Percentiles rank a stretch among this genome's conserved stretches.
Evolutionary conservation across 1,140 invertebrate genomes (phyloP).

Genomic region (Coelopa frigida): DNA sequence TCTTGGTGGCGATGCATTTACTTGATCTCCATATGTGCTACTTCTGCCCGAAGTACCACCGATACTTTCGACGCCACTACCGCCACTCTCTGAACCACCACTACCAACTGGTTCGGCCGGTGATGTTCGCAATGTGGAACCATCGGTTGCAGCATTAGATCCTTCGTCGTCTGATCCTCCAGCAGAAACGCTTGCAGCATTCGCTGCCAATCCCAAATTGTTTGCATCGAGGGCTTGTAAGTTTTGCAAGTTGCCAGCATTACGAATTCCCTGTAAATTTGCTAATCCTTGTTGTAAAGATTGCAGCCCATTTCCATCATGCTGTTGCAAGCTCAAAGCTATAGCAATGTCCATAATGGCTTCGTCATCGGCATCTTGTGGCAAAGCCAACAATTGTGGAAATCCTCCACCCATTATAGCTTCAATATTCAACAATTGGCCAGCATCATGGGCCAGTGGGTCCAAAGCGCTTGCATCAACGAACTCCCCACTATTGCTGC

Average conservation of each 20-base stretch:
- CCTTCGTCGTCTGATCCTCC: constrained; percentile 84
- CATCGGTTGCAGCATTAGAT: constrained; percentile 88
- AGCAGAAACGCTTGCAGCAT: constrained; percentile 65
- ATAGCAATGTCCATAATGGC: constrained; percentile 95
- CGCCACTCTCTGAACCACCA: constrained; percentile 76
- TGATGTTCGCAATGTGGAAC: constrained; percentile 82
- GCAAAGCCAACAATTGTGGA: constrained; percentile 74
- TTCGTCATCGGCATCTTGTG: constrained; percentile 88
- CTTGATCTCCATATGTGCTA: constrained; percentile 69
- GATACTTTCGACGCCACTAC: constrained; percentile 83
- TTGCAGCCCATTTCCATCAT: constrained; percentile 44
- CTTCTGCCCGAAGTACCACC: constrained; percentile 85
- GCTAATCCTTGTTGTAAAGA: constrained; percentile 38
- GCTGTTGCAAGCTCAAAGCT: constrained; percentile 83
- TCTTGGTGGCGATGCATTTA: constrained; percentile 35
- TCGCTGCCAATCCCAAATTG: constrained; percentile 9
- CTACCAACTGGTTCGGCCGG: constrained; percentile 68
- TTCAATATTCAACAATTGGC: constrained; percentile 52
- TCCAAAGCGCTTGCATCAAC: constrained; percentile 29
- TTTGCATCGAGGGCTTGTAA: constrained; percentile 25
- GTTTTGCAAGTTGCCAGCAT: constrained; percentile 24
- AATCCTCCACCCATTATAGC: constrained; percentile 62
- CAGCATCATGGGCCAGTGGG: constrained; percentile 43
- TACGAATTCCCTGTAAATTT: constrained; percentile 32
- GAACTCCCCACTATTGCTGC: constrained; percentile 17